Conservation (phyloP, 2,113 vertebrate genomes). For the Sclerurus mexicanus region DNA sequence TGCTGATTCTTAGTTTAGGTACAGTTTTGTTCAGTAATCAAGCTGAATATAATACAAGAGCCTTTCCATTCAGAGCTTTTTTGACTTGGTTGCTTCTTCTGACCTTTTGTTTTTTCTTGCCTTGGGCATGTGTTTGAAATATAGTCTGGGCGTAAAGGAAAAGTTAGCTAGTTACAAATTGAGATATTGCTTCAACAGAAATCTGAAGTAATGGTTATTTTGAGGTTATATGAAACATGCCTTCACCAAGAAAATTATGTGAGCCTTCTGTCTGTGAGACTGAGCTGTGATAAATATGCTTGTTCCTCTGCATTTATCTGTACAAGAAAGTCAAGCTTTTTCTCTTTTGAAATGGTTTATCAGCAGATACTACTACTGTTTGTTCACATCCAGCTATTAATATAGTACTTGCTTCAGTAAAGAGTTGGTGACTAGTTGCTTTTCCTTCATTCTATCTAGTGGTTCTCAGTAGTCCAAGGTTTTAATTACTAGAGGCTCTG, state of each 20-base stretch:
- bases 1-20: background rate
- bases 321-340: background rate
- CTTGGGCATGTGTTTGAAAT: background rate
- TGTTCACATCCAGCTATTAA: background rate
- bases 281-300: background rate
- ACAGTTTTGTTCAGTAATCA: background rate
- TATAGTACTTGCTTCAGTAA: background rate
- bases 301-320: background rate
- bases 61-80: background rate
- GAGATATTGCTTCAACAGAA: background rate
- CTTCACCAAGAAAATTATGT: background rate
- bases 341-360: background rate
- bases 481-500: background rate
- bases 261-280: background rate
- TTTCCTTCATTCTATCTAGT: background rate
- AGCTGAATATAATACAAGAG: background rate
- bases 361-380: background rate
- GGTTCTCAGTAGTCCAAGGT: background rate
- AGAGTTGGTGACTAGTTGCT: background rate
- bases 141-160: fast-evolving
- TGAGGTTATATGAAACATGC: background rate
- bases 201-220: background rate
- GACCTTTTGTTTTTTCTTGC: background rate
- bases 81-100: background rate
- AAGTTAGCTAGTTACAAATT: background rate